Evolutionary conservation across 53 echinoderm and acorn worm genomes (phyloP).

Genomic region (Paelopatides confundens): DNA sequence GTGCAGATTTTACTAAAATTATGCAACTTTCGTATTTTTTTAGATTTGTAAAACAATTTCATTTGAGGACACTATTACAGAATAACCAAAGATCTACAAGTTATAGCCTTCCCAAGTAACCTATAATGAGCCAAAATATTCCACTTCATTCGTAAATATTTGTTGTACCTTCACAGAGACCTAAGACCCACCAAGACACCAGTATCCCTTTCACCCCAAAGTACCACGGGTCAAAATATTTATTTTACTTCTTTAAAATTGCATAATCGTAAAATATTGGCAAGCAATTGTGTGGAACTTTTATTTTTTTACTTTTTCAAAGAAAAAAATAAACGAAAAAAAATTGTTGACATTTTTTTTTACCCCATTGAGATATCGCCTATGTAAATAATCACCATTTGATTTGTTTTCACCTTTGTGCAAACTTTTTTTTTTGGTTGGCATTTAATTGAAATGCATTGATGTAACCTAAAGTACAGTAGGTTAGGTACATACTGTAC

Average conservation of each 20-base stretch:
- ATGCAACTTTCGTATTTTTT: too few relatives aligned
- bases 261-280: conserved; percentile 55
- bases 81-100: too few relatives aligned
- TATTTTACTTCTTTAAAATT: conserved; percentile 48
- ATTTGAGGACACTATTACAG: too few relatives aligned
- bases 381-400: not conserved
- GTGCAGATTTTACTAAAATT: too few relatives aligned
- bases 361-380: conserved; percentile 7
- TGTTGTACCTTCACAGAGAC: not conserved
- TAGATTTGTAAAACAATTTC: too few relatives aligned
- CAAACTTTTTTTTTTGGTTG: too few relatives aligned
- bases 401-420: too few relatives aligned
- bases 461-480: too few relatives aligned
- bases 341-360: not conserved
- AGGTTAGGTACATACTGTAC: too few relatives aligned
- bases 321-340: conserved; percentile 20
- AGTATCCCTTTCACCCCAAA: conserved; percentile 29
- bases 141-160: not conserved
- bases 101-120: not conserved
- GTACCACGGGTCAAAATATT: conserved; percentile 15
- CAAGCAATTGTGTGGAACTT: conserved; percentile 52
- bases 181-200: not conserved
- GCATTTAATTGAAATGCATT: too few relatives aligned
- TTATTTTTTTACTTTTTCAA: not conserved
- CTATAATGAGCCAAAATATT: not conserved